Conservation (phyloP, 2,888 invertebrate species). For the Leptopilina drosophilae region DNA sequence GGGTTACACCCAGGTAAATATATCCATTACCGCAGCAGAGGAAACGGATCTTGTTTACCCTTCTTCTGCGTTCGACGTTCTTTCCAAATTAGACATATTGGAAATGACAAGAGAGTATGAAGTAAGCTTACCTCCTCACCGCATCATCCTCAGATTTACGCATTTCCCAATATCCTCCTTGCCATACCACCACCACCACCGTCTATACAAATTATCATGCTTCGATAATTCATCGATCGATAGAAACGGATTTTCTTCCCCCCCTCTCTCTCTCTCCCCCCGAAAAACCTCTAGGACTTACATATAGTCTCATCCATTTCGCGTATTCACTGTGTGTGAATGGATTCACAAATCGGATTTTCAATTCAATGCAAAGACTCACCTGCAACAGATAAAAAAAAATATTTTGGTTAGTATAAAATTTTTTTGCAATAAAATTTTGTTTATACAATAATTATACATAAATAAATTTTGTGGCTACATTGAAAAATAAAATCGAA, state of each 20-base stretch:
- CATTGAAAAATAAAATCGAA: too few relatives aligned
- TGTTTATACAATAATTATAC: too few relatives aligned
- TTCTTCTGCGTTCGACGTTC: conserved; percentile 47
- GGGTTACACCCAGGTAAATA: conserved; percentile 64
- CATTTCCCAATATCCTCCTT: conserved; percentile 16
- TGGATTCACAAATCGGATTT: conserved; percentile 1
- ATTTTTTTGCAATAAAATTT: too few relatives aligned
- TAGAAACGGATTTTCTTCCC: conserved; percentile 3
- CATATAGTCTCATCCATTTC: too few relatives aligned
- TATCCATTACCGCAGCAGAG: conserved; percentile 63
- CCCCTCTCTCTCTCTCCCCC: too few relatives aligned
- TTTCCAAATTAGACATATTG: conserved; percentile 54
- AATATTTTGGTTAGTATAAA: too few relatives aligned
- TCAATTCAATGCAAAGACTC: neutral
- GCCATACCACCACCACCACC: too few relatives aligned
- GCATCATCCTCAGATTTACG: conserved; percentile 44
- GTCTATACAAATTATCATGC: conserved; percentile 11
- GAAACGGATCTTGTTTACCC: conserved; percentile 50
- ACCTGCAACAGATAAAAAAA: conserved; percentile 11
- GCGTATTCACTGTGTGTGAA: neutral
- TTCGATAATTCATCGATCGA: conserved; percentile 28
- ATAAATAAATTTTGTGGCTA: too few relatives aligned
- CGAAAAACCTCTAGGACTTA: neutral
- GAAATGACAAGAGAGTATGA: conserved; percentile 39
- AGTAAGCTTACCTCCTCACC: conserved; percentile 50